Base-by-base conservation (phyloP, 2,888 invertebrate genomes). In the Ditula angustiorana region DNA sequence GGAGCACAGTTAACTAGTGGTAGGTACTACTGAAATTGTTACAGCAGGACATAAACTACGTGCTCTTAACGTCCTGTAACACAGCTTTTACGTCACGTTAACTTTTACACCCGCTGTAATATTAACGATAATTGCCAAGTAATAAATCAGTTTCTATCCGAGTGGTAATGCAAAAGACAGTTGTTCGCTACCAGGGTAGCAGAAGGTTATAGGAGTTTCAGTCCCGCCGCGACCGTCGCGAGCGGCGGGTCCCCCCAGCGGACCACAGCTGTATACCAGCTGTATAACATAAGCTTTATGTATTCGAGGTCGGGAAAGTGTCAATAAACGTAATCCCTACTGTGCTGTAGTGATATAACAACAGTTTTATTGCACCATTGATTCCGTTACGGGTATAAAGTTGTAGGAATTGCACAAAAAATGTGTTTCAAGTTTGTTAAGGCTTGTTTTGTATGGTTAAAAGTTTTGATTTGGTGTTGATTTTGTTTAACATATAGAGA, bases 141-240 rank as follows among this genome's bases (percentile, higher is more conserved):
- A 44, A 52, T 63, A 57, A 62, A 63, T 63, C 57, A 52, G 50
- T 58, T 63, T 58, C 21, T 41, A 62, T 62, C 47, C 26, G 35
- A 35, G 24, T 21, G 49, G 28, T 21, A 33, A 60, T 57, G 23
- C 26, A 37, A 8, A 35, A 41, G 11, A 35, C 41, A 41, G 55
- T 55, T 19, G 30, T 13, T 10, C 26, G 30, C 28, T 53, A 64
- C 64, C 52, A 59, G 64, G 58, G 35, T 16, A 46, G 13, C 28
- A 47, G 24, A 35, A 23, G 47, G 62, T 47, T 49, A 55, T 61
- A 67, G 66, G 69, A 65, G 56, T 73, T 41, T 41, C 86, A 90
- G 90, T 90, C 86, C 88, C 88, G 88, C 86, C 88, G 89, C 90
- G 85, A 74, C 75, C 87, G 85, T 85, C 90, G 89, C 85, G 87